These are phyloP conservation scores for Poecilia latipinna DNA, from an alignment of 2,113 vertebrate genomes.

Conservation along the genomic window DNA sequence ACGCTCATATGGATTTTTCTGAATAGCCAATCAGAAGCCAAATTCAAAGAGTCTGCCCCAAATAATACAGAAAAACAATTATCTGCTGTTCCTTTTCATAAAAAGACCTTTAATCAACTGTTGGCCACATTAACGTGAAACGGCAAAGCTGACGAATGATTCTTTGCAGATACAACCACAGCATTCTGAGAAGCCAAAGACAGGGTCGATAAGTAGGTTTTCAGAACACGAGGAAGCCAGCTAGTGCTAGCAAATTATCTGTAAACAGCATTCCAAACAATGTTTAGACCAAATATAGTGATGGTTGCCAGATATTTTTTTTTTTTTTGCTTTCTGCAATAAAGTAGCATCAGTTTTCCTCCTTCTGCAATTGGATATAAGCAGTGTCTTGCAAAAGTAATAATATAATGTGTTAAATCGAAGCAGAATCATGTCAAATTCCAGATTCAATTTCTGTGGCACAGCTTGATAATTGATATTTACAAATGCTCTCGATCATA, in stretches of 20 bases:
- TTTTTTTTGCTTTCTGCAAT: not conserved
- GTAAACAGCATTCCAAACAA: constrained; percentile 3
- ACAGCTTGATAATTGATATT: no score
- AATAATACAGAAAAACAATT: not conserved
- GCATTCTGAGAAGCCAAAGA: not conserved
- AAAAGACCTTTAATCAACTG: not conserved
- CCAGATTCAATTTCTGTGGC: no score
- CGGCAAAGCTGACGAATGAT: not conserved
- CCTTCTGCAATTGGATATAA: not conserved
- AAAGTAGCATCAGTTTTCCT: not conserved
- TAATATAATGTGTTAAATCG: not conserved
- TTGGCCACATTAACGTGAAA: not conserved
- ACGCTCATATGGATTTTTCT: not conserved
- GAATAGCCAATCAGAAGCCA: not conserved
- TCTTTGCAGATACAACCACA: not conserved
- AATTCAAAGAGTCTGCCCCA: not conserved
- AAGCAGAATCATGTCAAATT: no score
- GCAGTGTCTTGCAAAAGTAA: not conserved
- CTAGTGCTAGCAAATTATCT: not conserved
- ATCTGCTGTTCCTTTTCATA: not conserved
- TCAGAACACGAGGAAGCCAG: not conserved
- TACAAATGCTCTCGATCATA: no score
- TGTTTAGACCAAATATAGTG: not conserved
- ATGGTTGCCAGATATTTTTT: no score
- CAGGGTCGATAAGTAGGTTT: not conserved